Percentiles rank a stretch among this genome's conserved stretches.
Conservation (phyloP, 2,797 vertebrate genomes). For the Odontamblyopus rebecca region DNA sequence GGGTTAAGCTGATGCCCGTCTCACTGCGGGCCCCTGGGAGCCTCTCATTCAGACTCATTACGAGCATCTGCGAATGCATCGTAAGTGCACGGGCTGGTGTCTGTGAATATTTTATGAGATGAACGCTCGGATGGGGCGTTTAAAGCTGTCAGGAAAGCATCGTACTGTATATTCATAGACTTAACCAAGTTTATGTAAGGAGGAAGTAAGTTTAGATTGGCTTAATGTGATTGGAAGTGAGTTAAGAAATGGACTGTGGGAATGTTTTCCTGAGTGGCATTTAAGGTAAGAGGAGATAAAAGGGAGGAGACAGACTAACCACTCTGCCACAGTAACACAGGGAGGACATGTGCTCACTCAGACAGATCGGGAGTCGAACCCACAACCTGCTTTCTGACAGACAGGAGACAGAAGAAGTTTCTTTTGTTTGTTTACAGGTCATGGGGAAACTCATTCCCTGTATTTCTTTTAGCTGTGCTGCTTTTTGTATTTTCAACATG, state of each 20-base stretch:
- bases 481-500: no score
- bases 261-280: background rate
- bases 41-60: constrained; percentile 10
- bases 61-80: background rate
- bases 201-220: background rate
- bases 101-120: constrained; percentile 2
- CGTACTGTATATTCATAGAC: background rate
- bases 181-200: background rate
- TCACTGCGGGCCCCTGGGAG: constrained; percentile 2
- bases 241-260: background rate
- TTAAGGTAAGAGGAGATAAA: background rate
- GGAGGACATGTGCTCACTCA: no score
- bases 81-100: constrained; percentile 1
- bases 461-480: no score
- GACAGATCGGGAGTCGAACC: no score
- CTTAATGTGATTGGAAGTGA: background rate
- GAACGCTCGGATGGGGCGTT: background rate
- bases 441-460: no score
- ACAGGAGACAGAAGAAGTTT: no score
- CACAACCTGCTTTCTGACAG: no score
- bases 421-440: no score
- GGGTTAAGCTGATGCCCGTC: constrained; percentile 4
- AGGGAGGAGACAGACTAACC: no score
- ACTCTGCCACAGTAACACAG: no score
- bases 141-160: constrained; percentile 3